These are phyloP conservation scores for Conopomorpha cramerella DNA, from an alignment of 1,140 invertebrate species.

Conservation along the genomic window DNA sequence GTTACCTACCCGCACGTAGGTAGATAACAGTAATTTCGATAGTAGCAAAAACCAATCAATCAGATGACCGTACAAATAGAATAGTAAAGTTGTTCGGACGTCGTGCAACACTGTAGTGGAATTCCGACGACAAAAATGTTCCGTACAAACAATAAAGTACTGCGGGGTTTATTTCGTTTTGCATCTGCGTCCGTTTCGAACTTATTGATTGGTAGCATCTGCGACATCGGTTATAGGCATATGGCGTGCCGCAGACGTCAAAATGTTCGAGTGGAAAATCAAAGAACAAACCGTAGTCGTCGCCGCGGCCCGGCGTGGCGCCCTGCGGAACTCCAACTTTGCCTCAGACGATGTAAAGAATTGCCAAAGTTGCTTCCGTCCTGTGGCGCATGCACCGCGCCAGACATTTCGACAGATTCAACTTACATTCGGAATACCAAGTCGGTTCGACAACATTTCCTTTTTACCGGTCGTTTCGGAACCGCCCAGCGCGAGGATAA, in stretches of 20 bases:
- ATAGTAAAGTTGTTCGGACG: too few relatives aligned
- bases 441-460: neutral
- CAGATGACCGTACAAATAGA: too few relatives aligned
- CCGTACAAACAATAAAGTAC: constrained; percentile 28
- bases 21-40: too few relatives aligned
- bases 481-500: too few relatives aligned
- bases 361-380: constrained; percentile 11
- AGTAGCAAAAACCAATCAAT: too few relatives aligned
- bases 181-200: constrained; percentile 32
- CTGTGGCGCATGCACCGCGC: neutral
- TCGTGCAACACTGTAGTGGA: too few relatives aligned
- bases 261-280: constrained; percentile 21
- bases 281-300: constrained; percentile 6
- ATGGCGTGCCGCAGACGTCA: constrained; percentile 15
- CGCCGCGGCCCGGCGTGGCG: too few relatives aligned
- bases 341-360: constrained; percentile 3
- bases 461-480: neutral
- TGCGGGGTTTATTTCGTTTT: constrained; percentile 16
- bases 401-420: constrained; percentile 7
- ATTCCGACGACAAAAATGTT: constrained; percentile 36
- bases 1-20: too few relatives aligned
- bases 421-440: constrained; percentile 16
- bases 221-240: constrained; percentile 15
- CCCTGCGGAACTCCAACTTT: constrained; percentile 9
- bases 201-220: constrained; percentile 43